Evolutionary conservation across 2,888 invertebrate genomes (phyloP), one percentile per base, ranked within the genome.

Genomic region (Drosophila setosimentum): DNA sequence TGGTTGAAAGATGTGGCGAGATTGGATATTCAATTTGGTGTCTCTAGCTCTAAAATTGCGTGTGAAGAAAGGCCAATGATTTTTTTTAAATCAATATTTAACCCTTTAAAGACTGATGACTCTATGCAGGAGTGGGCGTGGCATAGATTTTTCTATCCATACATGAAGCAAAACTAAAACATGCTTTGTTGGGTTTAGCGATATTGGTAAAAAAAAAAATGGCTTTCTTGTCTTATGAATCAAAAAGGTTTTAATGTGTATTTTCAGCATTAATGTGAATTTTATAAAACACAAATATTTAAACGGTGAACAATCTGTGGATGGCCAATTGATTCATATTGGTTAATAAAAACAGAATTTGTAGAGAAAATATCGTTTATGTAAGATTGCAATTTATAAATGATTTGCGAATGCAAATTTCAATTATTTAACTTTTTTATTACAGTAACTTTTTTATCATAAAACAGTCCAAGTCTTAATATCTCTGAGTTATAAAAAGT

Each of bases 401-500:
- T 7, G 2, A 35, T 16, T 35, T 35, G 6, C 6, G 5, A 11
- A 42, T 11, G 21, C 11, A 11, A 42, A 21, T 45, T 24, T 16
- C 16, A 45, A 45, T 24, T 24, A 4, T 24, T 16, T 24, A 16
- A 45, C 45, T 45, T 45, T 45, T 45, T 45, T 45, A 45, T 24
- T 45, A 1, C 24, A 45, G 16, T 8, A 45, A 24, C 45, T 45
- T 45, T 16, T 16, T 45, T 21, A 45, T 24, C 24, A 24, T 24
- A 16, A 45, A 16, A 1, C 45, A 24, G 45, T 24, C 24, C 1
- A 45, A 8, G 1, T 16, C 24, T 16, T 37, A 71, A 35, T 57
- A 45, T 58, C 58, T 57, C 45, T 57, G 66, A 55, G 33, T 50
- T 35, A 66, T 48, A 33, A 32, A 73, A 8, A 53, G 55, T 18